Evolutionary conservation across 2,113 vertebrate genomes (phyloP), one percentile per base, ranked within the genome.

Genomic region (Ptilorrhoa leucosticta): DNA sequence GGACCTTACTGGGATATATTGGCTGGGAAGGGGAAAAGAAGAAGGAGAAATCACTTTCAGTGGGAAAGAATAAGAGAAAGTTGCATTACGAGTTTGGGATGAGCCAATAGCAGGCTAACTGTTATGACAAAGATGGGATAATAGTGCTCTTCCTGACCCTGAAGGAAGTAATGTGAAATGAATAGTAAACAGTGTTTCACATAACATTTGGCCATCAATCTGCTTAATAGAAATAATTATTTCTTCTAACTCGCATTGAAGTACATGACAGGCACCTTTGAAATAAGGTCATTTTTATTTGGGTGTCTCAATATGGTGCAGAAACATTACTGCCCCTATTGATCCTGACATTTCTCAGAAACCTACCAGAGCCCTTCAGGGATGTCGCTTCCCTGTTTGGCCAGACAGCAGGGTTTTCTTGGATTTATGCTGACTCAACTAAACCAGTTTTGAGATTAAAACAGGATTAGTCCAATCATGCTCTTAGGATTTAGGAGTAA

Each of bases 361-460:
- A 40, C 24, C 37, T 75, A 30, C 9, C 2, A 5, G 45, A 83
- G 11, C 12, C 3, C 50, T 88, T 85, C 56, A 40, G 15, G 15
- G 9, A 8, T 28, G 9, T 88, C 0, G 0, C 31, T 87, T 94
- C 22, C 37, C 10, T 56, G 48, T 90, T 90, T 77, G 72, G 42
- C 63, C 10, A 15, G 65, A 76, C 54, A 90, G 48, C 39, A 77
- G 50, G 13, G 9, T 57, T 92, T 95, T 35, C 11, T 80, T 2
- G 1, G 17, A 47, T 90, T 90, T 95, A 44, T 76, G 40, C 73
- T 86, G 76, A 63, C n/a, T 90, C 0, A 0, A 28, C 73, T 93
- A 88, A 95, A 88, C 58, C 39, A 70, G 50, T 88, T 93, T 90
- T 92, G 56, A 86, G 88, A 97, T 83, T 90, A 80, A 70, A 94